Conservation (phyloP, 2,888 invertebrate genomes). For the Gastracanthus pulcherrimus region DNA sequence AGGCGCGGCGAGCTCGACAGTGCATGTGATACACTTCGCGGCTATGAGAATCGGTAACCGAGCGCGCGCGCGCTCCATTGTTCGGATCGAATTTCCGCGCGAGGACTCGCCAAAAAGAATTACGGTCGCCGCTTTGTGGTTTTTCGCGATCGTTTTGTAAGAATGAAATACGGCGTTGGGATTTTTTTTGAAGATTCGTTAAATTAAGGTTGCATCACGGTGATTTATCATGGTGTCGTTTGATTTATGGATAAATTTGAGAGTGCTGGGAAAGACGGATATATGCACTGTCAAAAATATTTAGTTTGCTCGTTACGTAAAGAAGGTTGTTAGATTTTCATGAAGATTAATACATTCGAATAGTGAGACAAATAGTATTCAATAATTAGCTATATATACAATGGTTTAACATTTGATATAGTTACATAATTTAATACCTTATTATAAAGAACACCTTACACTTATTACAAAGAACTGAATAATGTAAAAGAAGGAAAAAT, state of each 20-base stretch:
- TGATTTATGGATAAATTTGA: not conserved
- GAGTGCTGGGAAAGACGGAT: not conserved
- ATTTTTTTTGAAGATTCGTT: not conserved
- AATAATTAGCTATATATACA: no score
- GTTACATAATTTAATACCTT: no score
- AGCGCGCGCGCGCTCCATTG: constrained; percentile 1
- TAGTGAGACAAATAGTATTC: no score
- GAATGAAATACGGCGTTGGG: not conserved
- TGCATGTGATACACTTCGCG: not conserved
- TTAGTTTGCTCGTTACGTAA: not conserved
- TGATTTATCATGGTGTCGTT: not conserved
- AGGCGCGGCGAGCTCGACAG: not conserved
- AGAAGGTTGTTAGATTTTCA: not conserved
- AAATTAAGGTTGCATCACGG: not conserved
- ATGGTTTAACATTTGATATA: no score
- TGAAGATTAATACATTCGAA: no score
- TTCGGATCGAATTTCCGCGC: constrained; percentile 36
- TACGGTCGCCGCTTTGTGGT: not conserved
- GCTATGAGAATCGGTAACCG: constrained; percentile 13
- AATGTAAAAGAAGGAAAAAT: no score
- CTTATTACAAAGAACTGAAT: no score
- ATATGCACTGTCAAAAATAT: no score
- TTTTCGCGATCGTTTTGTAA: not conserved
- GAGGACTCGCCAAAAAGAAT: constrained; percentile 6
- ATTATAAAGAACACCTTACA: no score